phyloP scores from a whole-genome alignment of 2,888 invertebrate species.

The Frankliniella fusca region DNA sequence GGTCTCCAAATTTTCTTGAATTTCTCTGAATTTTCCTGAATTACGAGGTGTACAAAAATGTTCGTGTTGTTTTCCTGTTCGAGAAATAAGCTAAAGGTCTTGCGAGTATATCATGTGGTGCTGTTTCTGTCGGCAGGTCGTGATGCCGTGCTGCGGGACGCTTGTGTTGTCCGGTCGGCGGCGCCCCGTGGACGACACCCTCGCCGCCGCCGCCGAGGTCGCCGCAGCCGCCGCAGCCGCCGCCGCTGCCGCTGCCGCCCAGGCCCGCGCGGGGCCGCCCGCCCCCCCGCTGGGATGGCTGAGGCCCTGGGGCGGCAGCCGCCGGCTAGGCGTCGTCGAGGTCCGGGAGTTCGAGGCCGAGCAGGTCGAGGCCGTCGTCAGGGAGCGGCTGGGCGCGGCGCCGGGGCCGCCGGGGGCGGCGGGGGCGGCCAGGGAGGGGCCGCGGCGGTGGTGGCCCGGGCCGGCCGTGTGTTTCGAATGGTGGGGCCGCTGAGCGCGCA shows the following conservation, averaged over 20 bases:
- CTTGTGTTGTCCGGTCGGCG: not conserved
- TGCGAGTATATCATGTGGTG: too few species aligned
- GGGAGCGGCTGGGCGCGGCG: conserved; percentile 39
- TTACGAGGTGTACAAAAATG: too few species aligned
- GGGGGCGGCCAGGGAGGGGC: conserved; percentile 34
- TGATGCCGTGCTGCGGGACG: too few species aligned
- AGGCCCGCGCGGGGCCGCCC: conserved; percentile 1
- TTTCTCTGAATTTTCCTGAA: too few species aligned
- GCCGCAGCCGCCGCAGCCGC: not conserved
- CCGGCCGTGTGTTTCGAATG: conserved; percentile 5
- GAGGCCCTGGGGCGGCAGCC: conserved; percentile 6
- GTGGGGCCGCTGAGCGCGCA: not conserved
- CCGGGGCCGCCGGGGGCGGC: conserved; percentile 37
- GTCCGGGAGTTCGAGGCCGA: not conserved
- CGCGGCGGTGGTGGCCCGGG: not conserved
- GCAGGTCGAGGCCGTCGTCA: not conserved
- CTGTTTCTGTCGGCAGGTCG: too few species aligned
- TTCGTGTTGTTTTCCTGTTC: too few species aligned
- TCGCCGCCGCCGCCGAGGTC: not conserved
- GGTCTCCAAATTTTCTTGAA: too few species aligned
- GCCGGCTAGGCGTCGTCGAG: conserved; percentile 18
- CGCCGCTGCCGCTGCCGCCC: not conserved
- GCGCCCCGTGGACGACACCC: not conserved
- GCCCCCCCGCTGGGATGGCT: not conserved
- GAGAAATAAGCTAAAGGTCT: too few species aligned